Evolutionary conservation across 2,797 vertebrate genomes (phyloP).

Genomic region (Calcarius lapponicus): DNA sequence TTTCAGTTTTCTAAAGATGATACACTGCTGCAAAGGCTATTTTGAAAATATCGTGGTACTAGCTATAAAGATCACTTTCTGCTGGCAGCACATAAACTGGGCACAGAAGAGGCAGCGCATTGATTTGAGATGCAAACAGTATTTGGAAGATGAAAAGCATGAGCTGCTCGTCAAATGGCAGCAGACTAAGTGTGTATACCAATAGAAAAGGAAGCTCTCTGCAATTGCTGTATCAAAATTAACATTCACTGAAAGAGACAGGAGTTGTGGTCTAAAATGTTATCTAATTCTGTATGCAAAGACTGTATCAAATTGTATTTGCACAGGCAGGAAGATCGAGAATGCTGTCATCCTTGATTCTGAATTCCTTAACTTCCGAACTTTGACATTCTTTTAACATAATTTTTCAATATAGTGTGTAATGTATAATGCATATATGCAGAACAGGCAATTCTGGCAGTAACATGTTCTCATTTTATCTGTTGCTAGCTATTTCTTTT

Average conservation of each 20-base stretch:
- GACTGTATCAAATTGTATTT: not conserved
- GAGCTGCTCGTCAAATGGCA: not conserved
- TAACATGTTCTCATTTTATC: not conserved
- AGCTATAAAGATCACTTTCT: not conserved
- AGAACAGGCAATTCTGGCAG: slow-evolving; percentile 8
- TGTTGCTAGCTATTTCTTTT: not conserved
- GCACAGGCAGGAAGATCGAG: not conserved
- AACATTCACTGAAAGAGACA: not conserved
- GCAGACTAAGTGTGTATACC: not conserved
- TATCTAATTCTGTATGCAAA: slow-evolving; percentile 10
- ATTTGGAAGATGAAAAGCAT: not conserved
- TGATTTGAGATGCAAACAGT: not conserved
- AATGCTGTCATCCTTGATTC: slow-evolving; percentile 14
- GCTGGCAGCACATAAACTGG: not conserved
- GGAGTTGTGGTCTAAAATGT: not conserved
- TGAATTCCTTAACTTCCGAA: slow-evolving; percentile 32
- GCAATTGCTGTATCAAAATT: not conserved
- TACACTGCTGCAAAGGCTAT: not conserved
- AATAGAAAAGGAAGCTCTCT: not conserved
- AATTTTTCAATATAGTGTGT: not conserved
- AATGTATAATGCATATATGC: slow-evolving; percentile 44
- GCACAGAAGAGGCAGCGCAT: not conserved
- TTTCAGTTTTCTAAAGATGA: not conserved
- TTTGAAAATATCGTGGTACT: not conserved
- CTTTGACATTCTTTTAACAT: slow-evolving; percentile 32